These are phyloP conservation scores for Drosophila cardini DNA, from an alignment of 1,140 invertebrate genomes.

Conservation along the genomic window DNA sequence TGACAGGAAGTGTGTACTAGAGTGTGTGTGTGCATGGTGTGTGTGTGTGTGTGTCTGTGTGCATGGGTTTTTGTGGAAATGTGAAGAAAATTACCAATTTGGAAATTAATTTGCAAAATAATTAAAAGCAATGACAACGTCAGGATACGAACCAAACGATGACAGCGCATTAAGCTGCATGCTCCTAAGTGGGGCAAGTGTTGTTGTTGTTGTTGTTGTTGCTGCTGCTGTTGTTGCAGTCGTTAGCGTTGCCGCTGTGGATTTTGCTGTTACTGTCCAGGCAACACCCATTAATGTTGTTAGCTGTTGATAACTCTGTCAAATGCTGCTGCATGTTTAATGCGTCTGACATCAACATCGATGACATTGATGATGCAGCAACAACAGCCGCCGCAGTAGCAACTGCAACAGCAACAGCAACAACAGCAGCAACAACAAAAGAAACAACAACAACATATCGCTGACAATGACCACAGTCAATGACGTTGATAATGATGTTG, in stretches of 20 bases:
- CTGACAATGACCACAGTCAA: slow-evolving; percentile 60
- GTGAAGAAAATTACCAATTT: slow-evolving; percentile 82
- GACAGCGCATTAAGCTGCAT: slow-evolving; percentile 59
- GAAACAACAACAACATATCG: slow-evolving; percentile 51
- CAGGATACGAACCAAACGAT: slow-evolving; percentile 29
- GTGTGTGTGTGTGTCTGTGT: slow-evolving; percentile 2
- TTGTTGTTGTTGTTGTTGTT: background rate
- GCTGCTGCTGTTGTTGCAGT: slow-evolving; percentile 1
- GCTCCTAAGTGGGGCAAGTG: slow-evolving; percentile 9
- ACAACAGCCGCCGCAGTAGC: slow-evolving; percentile 10
- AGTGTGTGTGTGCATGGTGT: background rate
- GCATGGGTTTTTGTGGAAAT: slow-evolving; percentile 57
- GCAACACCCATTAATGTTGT: slow-evolving; percentile 76
- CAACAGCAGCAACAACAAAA: background rate
- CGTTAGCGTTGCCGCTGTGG: slow-evolving; percentile 1
- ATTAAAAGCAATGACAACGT: slow-evolving; percentile 76
- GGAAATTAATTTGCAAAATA: slow-evolving; percentile 82
- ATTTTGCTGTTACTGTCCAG: slow-evolving; percentile 13
- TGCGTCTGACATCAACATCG: slow-evolving; percentile 74
- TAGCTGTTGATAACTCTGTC: slow-evolving; percentile 81
- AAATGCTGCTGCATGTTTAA: slow-evolving; percentile 83
- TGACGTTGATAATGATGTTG: slow-evolving; percentile 81
- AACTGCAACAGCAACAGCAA: slow-evolving; percentile 17
- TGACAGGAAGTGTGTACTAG: background rate
- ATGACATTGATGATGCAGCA: slow-evolving; percentile 47